Evolutionary conservation across 1,140 invertebrate genomes (phyloP).

Genomic region (Lineus longissimus): DNA sequence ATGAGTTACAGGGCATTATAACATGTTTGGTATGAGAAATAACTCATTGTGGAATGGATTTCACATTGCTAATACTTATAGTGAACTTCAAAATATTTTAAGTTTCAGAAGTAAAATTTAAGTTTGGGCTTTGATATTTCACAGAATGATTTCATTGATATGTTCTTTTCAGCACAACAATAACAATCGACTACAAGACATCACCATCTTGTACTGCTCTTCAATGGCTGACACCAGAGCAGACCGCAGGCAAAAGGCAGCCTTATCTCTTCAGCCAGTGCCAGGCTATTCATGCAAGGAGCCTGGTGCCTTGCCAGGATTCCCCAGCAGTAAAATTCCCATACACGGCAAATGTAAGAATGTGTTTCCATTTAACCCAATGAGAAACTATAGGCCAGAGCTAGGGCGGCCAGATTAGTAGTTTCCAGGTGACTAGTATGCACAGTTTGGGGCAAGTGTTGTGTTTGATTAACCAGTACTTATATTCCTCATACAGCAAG

Average conservation of each 20-base stretch:
- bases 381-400: too few species aligned
- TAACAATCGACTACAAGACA: conserved; percentile 47
- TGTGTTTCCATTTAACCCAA: too few species aligned
- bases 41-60: too few species aligned
- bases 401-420: too few species aligned
- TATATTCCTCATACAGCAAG: too few species aligned
- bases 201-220: conserved; percentile 63
- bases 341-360: conserved; percentile 76
- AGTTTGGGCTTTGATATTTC: not conserved
- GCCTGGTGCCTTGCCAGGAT: conserved; percentile 89
- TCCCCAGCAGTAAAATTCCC: conserved; percentile 85
- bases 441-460: too few species aligned
- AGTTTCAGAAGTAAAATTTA: too few species aligned
- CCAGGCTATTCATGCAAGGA: conserved; percentile 80
- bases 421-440: too few species aligned
- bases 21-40: too few species aligned
- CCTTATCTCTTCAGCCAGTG: conserved; percentile 92
- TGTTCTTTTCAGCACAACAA: conserved; percentile 20
- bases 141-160: not conserved
- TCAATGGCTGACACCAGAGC: conserved; percentile 82
- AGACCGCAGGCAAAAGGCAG: conserved; percentile 80
- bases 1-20: not conserved
- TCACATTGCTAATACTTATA: too few species aligned
- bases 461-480: too few species aligned
- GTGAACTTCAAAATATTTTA: too few species aligned